Evolutionary conservation across 2,113 vertebrate species (phyloP).

Genomic region (Accipiter virgatus): DNA sequence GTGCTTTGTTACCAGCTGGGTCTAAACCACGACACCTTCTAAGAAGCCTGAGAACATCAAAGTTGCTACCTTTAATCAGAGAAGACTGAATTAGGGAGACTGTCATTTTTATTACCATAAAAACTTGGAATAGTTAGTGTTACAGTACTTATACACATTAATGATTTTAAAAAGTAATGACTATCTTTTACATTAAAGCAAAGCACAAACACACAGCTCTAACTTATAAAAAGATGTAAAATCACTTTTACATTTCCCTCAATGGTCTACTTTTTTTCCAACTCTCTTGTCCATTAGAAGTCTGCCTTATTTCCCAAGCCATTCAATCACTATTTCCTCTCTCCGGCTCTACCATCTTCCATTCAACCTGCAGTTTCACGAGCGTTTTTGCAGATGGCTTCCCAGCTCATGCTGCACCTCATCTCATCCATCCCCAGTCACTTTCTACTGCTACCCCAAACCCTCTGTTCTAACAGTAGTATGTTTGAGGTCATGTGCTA

Average conservation of each 20-base stretch:
- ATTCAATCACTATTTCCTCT: neutral
- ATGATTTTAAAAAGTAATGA: neutral
- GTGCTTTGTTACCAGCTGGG: no score
- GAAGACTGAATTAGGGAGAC: neutral
- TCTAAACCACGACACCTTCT: neutral
- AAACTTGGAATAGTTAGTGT: neutral
- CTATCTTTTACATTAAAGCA: neutral
- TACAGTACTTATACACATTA: no score
- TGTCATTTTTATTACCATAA: neutral
- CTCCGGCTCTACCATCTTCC: neutral
- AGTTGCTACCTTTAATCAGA: neutral
- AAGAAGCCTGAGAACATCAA: neutral
- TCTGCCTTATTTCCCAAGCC: neutral
- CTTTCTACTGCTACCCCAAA: neutral
- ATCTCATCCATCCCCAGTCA: neutral
- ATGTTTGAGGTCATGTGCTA: neutral
- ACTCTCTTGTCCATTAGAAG: neutral
- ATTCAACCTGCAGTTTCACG: neutral
- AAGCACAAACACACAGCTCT: neutral
- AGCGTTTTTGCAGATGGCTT: neutral
- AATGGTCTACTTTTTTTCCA: neutral
- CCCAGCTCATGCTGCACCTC: neutral
- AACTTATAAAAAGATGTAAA: neutral
- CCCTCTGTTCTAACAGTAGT: neutral
- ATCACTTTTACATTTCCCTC: neutral